Evolutionary conservation across 1,140 invertebrate genomes (phyloP).

Genomic region (Neodiprion virginianus): DNA sequence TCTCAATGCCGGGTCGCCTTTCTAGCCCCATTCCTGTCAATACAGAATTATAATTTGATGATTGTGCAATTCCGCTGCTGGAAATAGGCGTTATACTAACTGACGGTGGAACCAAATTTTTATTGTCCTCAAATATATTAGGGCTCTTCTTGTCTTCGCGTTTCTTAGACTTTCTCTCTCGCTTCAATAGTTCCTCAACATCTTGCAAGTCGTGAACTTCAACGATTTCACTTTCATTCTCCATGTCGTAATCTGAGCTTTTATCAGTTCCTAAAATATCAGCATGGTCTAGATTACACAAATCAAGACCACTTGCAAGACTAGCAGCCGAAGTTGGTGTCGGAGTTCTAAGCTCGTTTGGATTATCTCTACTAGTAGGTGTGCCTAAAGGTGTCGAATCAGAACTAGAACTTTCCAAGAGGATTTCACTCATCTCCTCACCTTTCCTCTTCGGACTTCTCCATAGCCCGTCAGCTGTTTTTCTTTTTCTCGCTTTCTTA

Average conservation of each 20-base stretch:
- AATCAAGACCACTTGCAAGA: constrained; percentile 68
- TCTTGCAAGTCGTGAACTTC: constrained; percentile 63
- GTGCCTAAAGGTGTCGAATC: constrained; percentile 68
- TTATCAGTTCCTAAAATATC: constrained; percentile 65
- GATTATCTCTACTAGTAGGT: constrained; percentile 60
- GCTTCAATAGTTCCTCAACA: constrained; percentile 67
- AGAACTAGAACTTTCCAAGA: constrained; percentile 71
- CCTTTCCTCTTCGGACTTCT: constrained; percentile 62
- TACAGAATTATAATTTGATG: constrained; percentile 67
- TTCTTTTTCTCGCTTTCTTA: constrained; percentile 60
- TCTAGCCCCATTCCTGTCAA: constrained; percentile 70
- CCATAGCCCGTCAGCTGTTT: constrained; percentile 61
- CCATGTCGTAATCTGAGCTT: constrained; percentile 66
- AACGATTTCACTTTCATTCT: constrained; percentile 61
- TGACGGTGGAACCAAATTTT: constrained; percentile 71
- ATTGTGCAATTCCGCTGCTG: constrained; percentile 47
- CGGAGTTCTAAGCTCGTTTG: constrained; percentile 62
- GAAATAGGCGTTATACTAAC: constrained; percentile 82
- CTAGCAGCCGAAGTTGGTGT: constrained; percentile 67
- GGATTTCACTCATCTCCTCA: constrained; percentile 59
- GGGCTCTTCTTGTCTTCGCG: constrained; percentile 57
- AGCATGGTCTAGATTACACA: constrained; percentile 67
- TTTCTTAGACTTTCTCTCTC: constrained; percentile 55
- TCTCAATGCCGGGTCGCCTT: constrained; percentile 78
- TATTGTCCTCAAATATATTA: constrained; percentile 65